Base-by-base conservation (phyloP, 2,797 vertebrate genomes). In the Rhinophrynus dorsalis region DNA sequence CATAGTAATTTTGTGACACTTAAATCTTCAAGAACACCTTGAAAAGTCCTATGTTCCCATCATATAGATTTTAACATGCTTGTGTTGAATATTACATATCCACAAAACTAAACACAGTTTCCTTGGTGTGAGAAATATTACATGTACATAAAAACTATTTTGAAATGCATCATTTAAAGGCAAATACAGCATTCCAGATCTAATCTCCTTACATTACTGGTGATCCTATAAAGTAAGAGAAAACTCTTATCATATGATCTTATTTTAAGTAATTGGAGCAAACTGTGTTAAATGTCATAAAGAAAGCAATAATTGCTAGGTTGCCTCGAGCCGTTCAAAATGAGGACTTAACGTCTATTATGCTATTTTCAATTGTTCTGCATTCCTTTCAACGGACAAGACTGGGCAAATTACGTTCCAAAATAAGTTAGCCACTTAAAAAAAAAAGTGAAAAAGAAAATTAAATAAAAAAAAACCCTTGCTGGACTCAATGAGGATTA, bases 271-370 rank as follows among this genome's bases (percentile, higher is more conserved):
- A 94, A 93, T 87, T 90, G 86, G 83, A 94, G 93, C 89, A 95
- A 95, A 93, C 91, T 90, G 90, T 92, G 87, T 90, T 90, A 94
- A 94, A 94, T 96, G 95, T 93, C 89, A 92, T 91, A 90, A 89
- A 90, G 89, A 85, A 91, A 91, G 86, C 89, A 92, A 91, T 94
- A 95, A 96, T 93, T 94, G 90, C 86, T 83, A 88, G 86, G 86
- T 88, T 79, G 92, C 94, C 94, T 90, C 86, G 61, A 92, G 94
- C 90, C 87, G 92, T 83, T 80, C 83, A 82, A 84, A 89, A 85
- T 83, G 83, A 88, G 86, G 83, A 90, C 84, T 86, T 87, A 81
- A 83, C 82, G 82, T 86, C 84, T 81, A 81, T 82, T 81, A 81
- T 85, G 78, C 80, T 85, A 84, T 86, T 87, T 87, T 81, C 85